phyloP scores from a whole-genome alignment of 2,113 vertebrate genomes.

The Rousettus leschenaultii region DNA sequence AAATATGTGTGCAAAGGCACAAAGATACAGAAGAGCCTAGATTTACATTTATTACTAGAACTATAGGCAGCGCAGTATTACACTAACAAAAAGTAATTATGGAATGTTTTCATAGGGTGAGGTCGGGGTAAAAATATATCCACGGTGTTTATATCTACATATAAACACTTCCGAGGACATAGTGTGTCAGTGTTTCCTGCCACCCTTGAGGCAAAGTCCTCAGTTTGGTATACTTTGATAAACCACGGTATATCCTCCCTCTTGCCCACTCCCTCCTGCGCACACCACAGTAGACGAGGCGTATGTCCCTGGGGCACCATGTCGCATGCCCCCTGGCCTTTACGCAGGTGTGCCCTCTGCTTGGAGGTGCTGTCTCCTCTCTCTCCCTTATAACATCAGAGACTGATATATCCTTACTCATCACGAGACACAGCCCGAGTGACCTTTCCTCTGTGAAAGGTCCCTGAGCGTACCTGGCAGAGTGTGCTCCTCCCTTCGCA shows the following conservation, averaged over 20 bases:
- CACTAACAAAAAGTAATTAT: background rate
- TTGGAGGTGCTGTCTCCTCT: background rate
- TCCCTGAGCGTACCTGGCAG: background rate
- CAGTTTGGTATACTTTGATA: too few species aligned
- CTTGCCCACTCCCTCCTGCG: background rate
- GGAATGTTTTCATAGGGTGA: background rate
- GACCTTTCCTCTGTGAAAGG: background rate
- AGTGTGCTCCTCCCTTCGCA: background rate
- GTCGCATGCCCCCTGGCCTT: background rate
- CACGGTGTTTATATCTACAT: background rate
- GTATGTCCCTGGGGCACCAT: accelerated
- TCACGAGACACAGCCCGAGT: background rate
- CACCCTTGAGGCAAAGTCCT: background rate
- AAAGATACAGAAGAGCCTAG: background rate
- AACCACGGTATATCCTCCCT: background rate
- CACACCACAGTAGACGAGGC: accelerated
- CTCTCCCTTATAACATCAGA: background rate
- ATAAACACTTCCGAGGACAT: background rate
- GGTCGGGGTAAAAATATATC: background rate
- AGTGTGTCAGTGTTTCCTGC: background rate
- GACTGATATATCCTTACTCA: background rate
- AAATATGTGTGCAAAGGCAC: background rate
- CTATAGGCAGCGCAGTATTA: background rate
- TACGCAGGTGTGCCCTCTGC: too few species aligned
- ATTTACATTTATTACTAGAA: background rate